phyloP scores from a whole-genome alignment of 2,888 invertebrate genomes.

The Drosophila macrothrix region DNA sequence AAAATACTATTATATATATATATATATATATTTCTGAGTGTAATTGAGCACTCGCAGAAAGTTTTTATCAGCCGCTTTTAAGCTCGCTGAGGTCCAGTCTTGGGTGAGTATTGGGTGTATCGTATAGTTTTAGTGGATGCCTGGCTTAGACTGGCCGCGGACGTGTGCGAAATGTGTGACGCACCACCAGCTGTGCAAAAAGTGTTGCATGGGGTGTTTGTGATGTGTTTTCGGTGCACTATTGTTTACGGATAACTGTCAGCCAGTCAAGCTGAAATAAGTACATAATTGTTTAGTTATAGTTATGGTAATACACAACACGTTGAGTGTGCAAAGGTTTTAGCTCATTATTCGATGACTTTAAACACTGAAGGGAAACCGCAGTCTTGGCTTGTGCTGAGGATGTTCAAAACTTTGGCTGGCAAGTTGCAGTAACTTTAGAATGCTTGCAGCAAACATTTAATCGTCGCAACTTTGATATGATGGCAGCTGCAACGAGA shows the following conservation, averaged over 20 bases:
- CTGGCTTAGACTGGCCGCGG: background rate
- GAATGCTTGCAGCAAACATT: background rate
- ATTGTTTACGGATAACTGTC: background rate
- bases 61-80: background rate
- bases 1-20: no score
- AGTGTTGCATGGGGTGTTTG: constrained; percentile 1
- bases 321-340: background rate
- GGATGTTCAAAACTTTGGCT: background rate
- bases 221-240: background rate
- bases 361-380: background rate
- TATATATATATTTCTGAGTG: no score
- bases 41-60: background rate
- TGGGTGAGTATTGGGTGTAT: background rate
- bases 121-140: constrained; percentile 4
- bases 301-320: background rate
- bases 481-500: background rate
- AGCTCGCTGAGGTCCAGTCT: background rate
- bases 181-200: constrained; percentile 51
- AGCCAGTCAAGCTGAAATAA: background rate
- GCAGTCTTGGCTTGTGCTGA: background rate
- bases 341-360: background rate
- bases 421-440: background rate
- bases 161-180: constrained; percentile 46
- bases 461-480: background rate
- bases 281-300: background rate